Evolutionary conservation across 2,113 vertebrate genomes (phyloP).

Genomic region (Megaceryle maxima): DNA sequence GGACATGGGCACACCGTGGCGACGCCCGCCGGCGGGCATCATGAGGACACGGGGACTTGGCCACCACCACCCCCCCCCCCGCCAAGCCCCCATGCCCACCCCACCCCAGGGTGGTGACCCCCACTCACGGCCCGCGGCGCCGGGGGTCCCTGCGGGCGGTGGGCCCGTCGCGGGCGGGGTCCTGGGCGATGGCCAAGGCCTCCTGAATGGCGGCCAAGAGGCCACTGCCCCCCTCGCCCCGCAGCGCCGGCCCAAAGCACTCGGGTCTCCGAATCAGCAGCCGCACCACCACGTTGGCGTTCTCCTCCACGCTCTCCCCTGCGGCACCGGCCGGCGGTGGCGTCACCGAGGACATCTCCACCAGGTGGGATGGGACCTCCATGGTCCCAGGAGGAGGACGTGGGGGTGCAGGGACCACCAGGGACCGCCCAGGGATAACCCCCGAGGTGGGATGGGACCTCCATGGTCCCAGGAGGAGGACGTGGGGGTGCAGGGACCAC

Average conservation of each 20-base stretch:
- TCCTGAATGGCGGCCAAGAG: not conserved
- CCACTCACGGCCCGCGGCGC: not conserved
- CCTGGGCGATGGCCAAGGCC: not conserved
- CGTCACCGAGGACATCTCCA: no score
- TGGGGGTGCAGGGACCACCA: not conserved
- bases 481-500: not conserved
- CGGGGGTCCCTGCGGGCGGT: not conserved
- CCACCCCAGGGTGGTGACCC: not conserved
- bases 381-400: not conserved
- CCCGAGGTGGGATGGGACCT: not conserved
- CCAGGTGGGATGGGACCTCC: not conserved
- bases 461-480: no score
- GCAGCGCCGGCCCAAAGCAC: not conserved
- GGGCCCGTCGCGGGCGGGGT: not conserved
- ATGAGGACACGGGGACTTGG: no score
- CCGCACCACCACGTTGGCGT: not conserved
- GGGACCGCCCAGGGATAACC: no score
- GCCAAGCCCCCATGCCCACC: no score
- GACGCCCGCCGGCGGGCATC: no score
- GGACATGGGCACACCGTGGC: no score
- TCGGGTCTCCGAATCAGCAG: not conserved
- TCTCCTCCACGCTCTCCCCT: constrained; percentile 13
- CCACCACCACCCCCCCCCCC: no score
- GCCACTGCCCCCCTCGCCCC: not conserved
- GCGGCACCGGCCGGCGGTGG: not conserved